Percentiles rank a stretch among this genome's conserved stretches.
These are phyloP conservation scores for Notiomystis cincta DNA, from an alignment of 2,113 vertebrate species.

Conservation along the genomic window DNA sequence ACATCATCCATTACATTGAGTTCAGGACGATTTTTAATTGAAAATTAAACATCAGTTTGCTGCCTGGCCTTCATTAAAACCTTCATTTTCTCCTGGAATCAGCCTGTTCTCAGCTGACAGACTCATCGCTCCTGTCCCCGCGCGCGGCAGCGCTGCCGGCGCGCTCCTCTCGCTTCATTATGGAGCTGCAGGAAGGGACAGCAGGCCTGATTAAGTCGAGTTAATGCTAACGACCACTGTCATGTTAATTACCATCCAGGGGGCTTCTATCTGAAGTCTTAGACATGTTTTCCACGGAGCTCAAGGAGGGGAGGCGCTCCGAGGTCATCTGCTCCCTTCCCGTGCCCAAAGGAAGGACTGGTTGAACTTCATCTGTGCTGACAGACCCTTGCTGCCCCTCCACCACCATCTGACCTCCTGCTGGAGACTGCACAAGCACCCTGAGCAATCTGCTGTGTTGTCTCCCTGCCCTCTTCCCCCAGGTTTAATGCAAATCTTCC, in stretches of 20 bases:
- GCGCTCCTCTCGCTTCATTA: neutral
- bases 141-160: neutral
- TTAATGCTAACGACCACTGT: neutral
- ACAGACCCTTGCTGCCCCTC: neutral
- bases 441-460: neutral
- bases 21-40: neutral
- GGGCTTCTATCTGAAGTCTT: neutral
- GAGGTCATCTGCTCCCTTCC: neutral
- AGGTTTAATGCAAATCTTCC: neutral
- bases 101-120: neutral
- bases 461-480: neutral
- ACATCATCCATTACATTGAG: accelerated
- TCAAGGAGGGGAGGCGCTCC: neutral
- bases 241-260: neutral
- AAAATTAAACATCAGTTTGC: neutral
- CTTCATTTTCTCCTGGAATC: neutral
- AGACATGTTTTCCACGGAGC: neutral
- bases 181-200: neutral
- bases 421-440: neutral
- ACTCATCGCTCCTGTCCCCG: neutral
- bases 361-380: neutral
- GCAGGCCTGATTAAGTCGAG: conserved; percentile 14
- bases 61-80: neutral
- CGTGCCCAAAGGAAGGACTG: neutral
- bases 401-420: neutral